These are phyloP conservation scores for Phalacrocorax brasilianus DNA, from an alignment of 2,113 vertebrate species.

Conservation along the genomic window DNA sequence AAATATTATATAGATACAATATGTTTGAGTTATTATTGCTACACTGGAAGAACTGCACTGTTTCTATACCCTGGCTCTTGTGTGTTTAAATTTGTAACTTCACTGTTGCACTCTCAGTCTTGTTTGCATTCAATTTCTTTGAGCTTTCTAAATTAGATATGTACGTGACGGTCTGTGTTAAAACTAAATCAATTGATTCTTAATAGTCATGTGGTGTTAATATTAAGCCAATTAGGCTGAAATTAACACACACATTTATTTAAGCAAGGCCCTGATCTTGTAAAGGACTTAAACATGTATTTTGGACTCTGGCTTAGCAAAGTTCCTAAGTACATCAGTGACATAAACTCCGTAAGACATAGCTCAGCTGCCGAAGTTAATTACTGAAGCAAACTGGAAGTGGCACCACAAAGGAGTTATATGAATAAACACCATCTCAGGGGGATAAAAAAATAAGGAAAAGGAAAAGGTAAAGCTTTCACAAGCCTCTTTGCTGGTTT, in stretches of 20 bases:
- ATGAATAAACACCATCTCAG: not conserved
- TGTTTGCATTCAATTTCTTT: conserved; percentile 56
- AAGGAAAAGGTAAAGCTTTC: not conserved
- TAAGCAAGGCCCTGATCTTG: conserved; percentile 7
- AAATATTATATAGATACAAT: conserved; percentile 67
- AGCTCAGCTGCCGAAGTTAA: not conserved
- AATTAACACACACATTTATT: conserved; percentile 42
- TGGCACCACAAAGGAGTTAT: not conserved
- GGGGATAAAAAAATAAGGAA: accelerated
- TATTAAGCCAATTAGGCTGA: conserved; percentile 48
- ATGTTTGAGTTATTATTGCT: conserved; percentile 57
- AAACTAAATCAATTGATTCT: conserved; percentile 52
- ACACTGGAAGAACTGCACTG: not conserved
- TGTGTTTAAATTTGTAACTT: conserved; percentile 59
- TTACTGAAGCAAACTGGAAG: not conserved
- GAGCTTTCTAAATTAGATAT: conserved; percentile 42
- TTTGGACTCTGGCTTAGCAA: conserved; percentile 10
- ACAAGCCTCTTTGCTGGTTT: not conserved
- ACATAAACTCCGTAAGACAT: not conserved
- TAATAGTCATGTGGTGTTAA: conserved; percentile 52
- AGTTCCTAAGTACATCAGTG: not conserved
- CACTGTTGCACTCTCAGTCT: not conserved
- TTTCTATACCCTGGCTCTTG: conserved; percentile 46
- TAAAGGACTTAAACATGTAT: not conserved
- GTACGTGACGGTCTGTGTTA: not conserved